phyloP scores from a whole-genome alignment of 2,888 invertebrate genomes.

The Lacanobia wlatinum region DNA sequence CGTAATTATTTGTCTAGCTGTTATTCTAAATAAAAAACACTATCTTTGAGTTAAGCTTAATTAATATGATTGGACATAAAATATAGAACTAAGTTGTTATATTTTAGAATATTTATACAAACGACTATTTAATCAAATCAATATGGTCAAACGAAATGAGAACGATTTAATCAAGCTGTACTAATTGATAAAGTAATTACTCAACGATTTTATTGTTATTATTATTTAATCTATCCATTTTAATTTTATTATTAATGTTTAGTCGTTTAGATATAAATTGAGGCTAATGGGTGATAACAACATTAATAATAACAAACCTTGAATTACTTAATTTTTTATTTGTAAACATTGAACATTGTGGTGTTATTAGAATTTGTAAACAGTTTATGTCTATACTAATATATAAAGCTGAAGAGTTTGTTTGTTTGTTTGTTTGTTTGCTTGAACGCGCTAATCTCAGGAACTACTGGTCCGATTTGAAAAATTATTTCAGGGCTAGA shows the following conservation, averaged over 20 bases:
- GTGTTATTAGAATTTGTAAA: background rate
- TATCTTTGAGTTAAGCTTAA: background rate
- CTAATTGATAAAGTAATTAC: slow-evolving; percentile 38
- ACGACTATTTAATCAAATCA: slow-evolving; percentile 10
- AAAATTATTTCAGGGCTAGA: too few relatives aligned
- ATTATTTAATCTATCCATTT: background rate
- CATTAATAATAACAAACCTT: background rate
- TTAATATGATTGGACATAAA: background rate
- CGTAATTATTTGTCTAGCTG: too few relatives aligned
- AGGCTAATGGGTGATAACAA: slow-evolving; percentile 10
- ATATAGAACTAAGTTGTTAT: background rate
- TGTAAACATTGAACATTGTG: background rate
- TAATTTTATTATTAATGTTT: slow-evolving; percentile 8
- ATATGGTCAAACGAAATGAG: background rate
- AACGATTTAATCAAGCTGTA: slow-evolving; percentile 14
- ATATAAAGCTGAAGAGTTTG: too few relatives aligned
- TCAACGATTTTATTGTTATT: background rate
- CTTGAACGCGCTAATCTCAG: too few relatives aligned
- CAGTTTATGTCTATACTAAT: too few relatives aligned
- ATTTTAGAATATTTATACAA: too few relatives aligned
- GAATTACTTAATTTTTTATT: background rate
- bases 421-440: too few relatives aligned
- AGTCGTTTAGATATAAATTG: slow-evolving; percentile 7
- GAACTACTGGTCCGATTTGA: too few relatives aligned
- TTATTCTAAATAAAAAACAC: too few relatives aligned